Evolutionary conservation across 2,113 vertebrate species (phyloP), one percentile per base, ranked within the genome.

Genomic region (Bujurquina vittata): DNA sequence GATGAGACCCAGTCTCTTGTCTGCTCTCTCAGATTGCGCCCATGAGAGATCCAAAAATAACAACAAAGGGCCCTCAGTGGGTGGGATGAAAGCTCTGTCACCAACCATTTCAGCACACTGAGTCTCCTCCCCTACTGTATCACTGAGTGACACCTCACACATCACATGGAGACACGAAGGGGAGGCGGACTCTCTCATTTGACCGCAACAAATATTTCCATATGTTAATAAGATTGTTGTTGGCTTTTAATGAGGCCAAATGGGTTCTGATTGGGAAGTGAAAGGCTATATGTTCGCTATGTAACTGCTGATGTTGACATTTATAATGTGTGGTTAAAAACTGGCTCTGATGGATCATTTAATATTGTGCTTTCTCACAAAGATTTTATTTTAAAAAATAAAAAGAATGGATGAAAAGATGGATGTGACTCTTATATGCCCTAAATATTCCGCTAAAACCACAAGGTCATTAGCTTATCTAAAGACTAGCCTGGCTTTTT

Each of bases 1-100:
- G 23, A 49, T 69, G 65, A 69, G 65, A 49, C 88, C 92, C 87
- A 87, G 81, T 85, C 86, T 93, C 93, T 88, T 87, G 90, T 87
- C 91, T 91, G 89, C 92, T 86, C 87, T 88, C 85, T 93, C 86
- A 91, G 84, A 93, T 81, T 91, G 91, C 86, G 87, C 94, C 89
- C 84, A 86, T 80, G 93, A 94, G 94, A 94, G 59, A 90, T 93
- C 93, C 91, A 85, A 93, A 95, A 95, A 95, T 94, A 94, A 94
- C 94, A 94, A 94, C 91, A 94, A 94, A 95, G 93, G 72, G 91
- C 78, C 89, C 91, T 93, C 88, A 83, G 90, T 92, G 90, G 91
- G 92, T 92, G 83, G 86, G 92, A 95, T 94, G 90, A 95, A 95
- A 94, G 95, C 77, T 89, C 89, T 84, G 90, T 93, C 93, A 94